Percentiles rank a stretch among this genome's conserved stretches.
These are phyloP conservation scores for Tridacna gigas DNA, from an alignment of 2,888 invertebrate genomes.

Conservation along the genomic window DNA sequence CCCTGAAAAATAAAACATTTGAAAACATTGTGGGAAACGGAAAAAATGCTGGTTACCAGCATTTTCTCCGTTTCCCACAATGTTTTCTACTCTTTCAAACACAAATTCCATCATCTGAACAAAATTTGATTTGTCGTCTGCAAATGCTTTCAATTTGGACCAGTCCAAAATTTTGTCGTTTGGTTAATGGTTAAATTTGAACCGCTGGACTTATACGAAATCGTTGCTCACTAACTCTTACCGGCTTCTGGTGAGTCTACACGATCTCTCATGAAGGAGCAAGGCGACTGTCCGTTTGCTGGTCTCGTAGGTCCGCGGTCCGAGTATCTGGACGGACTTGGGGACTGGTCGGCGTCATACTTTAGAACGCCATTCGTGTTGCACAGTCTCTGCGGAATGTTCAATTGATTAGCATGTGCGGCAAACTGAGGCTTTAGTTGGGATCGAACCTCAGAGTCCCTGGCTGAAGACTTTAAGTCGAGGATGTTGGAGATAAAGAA, in stretches of 20 bases:
- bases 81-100: too few relatives aligned
- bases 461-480: conserved; percentile 86
- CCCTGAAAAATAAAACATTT: too few relatives aligned
- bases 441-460: conserved; percentile 2
- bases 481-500: conserved; percentile 95
- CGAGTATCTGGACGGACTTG: conserved; percentile 30
- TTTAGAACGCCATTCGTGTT: neutral
- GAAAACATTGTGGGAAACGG: too few relatives aligned
- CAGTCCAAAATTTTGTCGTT: too few relatives aligned
- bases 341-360: neutral
- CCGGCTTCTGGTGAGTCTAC: conserved; percentile 59
- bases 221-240: neutral
- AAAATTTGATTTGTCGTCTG: too few relatives aligned
- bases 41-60: too few relatives aligned
- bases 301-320: conserved; percentile 28
- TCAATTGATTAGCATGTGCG: conserved; percentile 1
- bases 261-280: conserved; percentile 50
- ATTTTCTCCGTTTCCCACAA: too few relatives aligned
- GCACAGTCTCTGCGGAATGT: conserved; percentile 15
- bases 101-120: too few relatives aligned
- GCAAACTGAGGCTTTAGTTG: conserved; percentile 3
- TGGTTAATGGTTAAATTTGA: too few relatives aligned
- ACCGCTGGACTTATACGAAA: too few relatives aligned
- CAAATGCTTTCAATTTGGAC: too few relatives aligned
- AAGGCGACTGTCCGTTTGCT: conserved; percentile 47